Base-by-base conservation (phyloP, 2,888 invertebrate species). In the Noctua pronuba region DNA sequence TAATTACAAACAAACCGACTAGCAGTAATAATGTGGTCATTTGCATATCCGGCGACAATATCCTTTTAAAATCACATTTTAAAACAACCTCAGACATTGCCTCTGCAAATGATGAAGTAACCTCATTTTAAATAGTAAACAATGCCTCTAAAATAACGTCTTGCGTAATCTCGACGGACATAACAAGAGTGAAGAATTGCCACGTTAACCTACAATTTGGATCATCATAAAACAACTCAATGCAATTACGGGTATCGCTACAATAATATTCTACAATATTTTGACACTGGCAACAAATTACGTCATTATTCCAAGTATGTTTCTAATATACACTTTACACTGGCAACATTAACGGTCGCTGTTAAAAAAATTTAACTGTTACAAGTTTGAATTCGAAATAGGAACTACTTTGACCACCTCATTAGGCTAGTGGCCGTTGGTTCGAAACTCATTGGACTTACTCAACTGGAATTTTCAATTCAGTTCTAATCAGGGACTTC, bases 211-310 rank as follows among this genome's bases (percentile, higher is more conserved):
- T 79, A 76, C 65, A 86, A 86, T 83, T 77, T 64, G 58, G 55
- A 46, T 71, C 73, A 77, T 85, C 76, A 77, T 60, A 71, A 60
- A 86, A 77, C 60, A 73, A 67, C 41, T 13, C 21, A 38, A 24
- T 21, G 44, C 72, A 67, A 85, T 83, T 79, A 85, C 71, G 74
- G 46, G 73, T 70, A 73, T 64, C 38, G 55, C 60, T 68, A 55
- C n/a, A 74, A 52, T 62, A 78, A 55, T 85, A 68, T 44, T 35
- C 31, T 52, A 35, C n/a, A 84, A 77, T 79, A 87, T 81, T 86
- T 84, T 77, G 71, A 84, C 73, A 86, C 49, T 69, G 65, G 66
- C 68, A 62, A 87, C 74, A 83, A 83, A 86, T 86, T 71, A 70
- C 46, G 55, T 67, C 52, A 78, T 78, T 82, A 75, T 70, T 41